Evolutionary conservation across 2,113 vertebrate genomes (phyloP).

Genomic region (Mandrillus leucophaeus): DNA sequence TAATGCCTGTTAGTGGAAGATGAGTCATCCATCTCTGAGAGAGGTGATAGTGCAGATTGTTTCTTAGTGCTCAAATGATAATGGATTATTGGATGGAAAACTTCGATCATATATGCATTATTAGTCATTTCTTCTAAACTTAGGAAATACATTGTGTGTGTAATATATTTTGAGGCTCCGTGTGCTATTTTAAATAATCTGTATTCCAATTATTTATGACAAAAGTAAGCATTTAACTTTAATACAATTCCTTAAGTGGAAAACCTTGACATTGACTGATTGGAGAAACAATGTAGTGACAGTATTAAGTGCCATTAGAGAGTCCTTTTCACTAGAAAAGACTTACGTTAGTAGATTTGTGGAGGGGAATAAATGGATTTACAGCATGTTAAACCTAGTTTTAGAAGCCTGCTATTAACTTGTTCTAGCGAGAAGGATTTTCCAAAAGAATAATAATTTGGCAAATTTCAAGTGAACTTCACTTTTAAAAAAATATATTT

Average conservation of each 20-base stretch:
- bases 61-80: background rate
- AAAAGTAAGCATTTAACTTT: background rate
- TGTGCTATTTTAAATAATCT: conserved; percentile 42
- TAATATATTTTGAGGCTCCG: background rate
- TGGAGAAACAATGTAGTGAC: conserved; percentile 48
- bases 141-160: background rate
- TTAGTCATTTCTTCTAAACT: conserved; percentile 24
- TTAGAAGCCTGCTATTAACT: conserved; percentile 77
- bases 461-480: conserved; percentile 33
- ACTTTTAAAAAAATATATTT: background rate
- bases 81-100: background rate
- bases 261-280: conserved; percentile 21
- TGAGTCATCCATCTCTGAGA: background rate
- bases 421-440: conserved; percentile 53
- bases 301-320: conserved; percentile 35
- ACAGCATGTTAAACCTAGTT: conserved; percentile 75
- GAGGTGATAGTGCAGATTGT: background rate
- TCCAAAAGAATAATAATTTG: conserved; percentile 74
- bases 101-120: background rate
- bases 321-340: conserved; percentile 67
- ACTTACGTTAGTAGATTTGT: conserved; percentile 28
- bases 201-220: background rate
- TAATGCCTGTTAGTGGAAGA: background rate
- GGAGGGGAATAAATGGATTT: conserved; percentile 68
- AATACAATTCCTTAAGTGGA: conserved; percentile 27